Evolutionary conservation across 2,113 vertebrate species (phyloP).

Genomic region (Pitta sordida): DNA sequence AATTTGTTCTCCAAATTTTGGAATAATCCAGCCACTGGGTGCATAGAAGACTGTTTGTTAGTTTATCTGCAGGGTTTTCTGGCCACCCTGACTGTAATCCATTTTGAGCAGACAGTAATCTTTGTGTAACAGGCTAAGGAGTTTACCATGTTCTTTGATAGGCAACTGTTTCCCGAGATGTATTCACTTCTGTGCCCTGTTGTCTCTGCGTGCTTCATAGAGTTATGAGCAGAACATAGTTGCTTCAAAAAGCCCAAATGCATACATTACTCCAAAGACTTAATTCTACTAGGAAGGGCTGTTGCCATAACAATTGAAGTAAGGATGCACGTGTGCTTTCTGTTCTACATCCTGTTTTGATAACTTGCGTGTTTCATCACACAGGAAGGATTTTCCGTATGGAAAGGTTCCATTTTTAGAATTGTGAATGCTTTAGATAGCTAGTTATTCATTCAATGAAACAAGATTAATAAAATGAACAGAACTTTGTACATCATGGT

Average conservation of each 20-base stretch:
- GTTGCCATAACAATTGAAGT: background rate
- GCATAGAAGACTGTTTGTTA: background rate
- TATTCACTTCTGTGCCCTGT: background rate
- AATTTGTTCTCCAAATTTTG: background rate
- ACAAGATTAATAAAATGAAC: background rate
- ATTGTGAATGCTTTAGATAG: background rate
- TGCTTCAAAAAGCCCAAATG: background rate
- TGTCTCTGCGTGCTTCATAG: background rate
- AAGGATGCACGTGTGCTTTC: conserved; percentile 15
- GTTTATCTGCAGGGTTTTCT: background rate
- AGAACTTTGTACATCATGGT: background rate
- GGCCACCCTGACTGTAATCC: background rate
- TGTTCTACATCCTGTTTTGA: conserved; percentile 41
- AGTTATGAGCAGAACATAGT: background rate
- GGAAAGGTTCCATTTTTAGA: conserved; percentile 26
- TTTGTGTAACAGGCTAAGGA: background rate
- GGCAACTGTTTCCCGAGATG: background rate
- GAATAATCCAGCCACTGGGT: background rate
- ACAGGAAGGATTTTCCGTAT: conserved; percentile 32
- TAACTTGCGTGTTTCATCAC: background rate
- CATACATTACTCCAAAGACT: background rate
- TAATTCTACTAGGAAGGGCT: conserved; percentile 4
- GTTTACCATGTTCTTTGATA: background rate
- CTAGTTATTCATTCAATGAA: background rate
- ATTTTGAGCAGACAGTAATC: background rate